Percentiles rank a stretch among this genome's conserved stretches.
Conservation (phyloP, 1,140 invertebrate genomes). For the Monomorium pharaonis region DNA sequence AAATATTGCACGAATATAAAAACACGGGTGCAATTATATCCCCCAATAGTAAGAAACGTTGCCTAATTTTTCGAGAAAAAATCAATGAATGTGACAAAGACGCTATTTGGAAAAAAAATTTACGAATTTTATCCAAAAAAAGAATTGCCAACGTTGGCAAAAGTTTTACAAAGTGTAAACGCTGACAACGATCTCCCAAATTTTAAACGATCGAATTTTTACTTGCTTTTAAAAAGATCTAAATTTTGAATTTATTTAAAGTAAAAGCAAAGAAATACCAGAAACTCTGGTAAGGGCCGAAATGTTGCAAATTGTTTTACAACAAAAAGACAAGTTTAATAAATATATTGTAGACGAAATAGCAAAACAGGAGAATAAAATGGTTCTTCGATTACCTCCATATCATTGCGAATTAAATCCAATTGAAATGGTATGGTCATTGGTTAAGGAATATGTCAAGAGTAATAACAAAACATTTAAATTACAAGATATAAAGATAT, state of each 20-base stretch:
- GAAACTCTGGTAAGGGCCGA: not conserved
- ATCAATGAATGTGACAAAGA: not conserved
- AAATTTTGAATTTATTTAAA: not conserved
- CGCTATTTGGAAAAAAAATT: not conserved
- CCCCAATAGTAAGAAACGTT: too few relatives aligned
- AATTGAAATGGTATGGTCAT: conserved; percentile 23
- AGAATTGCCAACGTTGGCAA: not conserved
- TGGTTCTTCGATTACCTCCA: conserved; percentile 13
- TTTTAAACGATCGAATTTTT: not conserved
- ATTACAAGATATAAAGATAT: conserved; percentile 9
- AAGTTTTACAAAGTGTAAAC: not conserved
- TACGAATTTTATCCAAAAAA: not conserved
- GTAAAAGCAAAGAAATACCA: not conserved
- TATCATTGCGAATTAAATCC: conserved; percentile 38
- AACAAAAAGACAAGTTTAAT: not conserved
- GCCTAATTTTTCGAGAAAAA: not conserved
- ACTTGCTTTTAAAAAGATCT: not conserved
- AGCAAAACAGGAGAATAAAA: not conserved
- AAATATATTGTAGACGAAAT: conserved; percentile 34
- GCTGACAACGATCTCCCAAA: not conserved
- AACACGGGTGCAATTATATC: too few relatives aligned
- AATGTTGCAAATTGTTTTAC: not conserved
- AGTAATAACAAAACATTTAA: not conserved
- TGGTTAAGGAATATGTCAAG: not conserved
- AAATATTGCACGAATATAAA: too few relatives aligned